Evolutionary conservation across 2,888 invertebrate genomes (phyloP), one percentile per base, ranked within the genome.

Genomic region (Aphidius colemani): DNA sequence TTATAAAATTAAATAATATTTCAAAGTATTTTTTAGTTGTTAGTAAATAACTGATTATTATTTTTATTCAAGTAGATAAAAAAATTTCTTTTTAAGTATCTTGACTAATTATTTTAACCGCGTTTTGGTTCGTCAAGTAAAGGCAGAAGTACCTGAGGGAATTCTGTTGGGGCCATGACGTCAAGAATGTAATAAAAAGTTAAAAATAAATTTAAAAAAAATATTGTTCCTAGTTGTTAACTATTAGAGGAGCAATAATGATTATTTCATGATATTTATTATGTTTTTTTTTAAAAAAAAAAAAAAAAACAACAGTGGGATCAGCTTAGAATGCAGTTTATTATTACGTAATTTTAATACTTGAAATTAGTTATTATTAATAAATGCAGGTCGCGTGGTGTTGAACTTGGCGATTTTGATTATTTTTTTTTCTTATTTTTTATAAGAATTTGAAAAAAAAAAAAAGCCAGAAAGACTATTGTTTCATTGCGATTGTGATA

Each of bases 321-420:
- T 78, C 79, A 79, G 78, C 75, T 77, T 77, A 78, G 74, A 78
- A 74, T 77, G 76, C 78, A 78, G 74, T 78, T 78, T 78, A 74
- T 74, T 73, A 57, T 74, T 71, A 75, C 53, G 58, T 74, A 77
- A 74, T 70, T 69, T 69, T 69, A 70, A 69, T 69, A 70, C 65
- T 65, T 63, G 64, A 59, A 65, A 43, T 48, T 44, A 49, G 61
- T 30, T 46, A 57, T 39, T 44, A 13, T 39, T 30, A 46, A 46
- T 46, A 57, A 48, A 57, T 57, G 57, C 57, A 57, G 57, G 57
- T 57, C 57, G 45, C 57, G 57, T 57, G 57, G 57, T 45, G 46
- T 39, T 57, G 57, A 57, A 45, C 57, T 57, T 7, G 57, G 39
- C 4, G n/a, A 57, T 46, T 57, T 10, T 46, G n/a, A 7, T 57